These are phyloP conservation scores for Panzeria rudis DNA, from an alignment of 2,888 invertebrate genomes.

Conservation along the genomic window DNA sequence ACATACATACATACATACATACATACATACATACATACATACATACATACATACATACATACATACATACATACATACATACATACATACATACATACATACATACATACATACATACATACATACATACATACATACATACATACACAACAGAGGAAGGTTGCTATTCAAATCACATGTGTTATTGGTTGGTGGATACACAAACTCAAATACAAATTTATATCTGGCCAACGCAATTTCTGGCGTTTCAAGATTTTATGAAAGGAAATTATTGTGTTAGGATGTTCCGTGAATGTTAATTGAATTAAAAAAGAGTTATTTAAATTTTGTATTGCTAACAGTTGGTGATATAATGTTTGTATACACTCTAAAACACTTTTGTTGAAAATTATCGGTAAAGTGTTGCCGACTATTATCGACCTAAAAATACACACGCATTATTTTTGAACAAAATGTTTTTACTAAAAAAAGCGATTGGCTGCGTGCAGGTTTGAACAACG, in stretches of 20 bases:
- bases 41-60: background rate
- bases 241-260: background rate
- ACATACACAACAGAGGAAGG: too few relatives aligned
- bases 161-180: background rate
- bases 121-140: background rate
- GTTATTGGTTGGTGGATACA: background rate
- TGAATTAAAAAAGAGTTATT: too few relatives aligned
- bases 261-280: background rate
- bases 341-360: too few relatives aligned
- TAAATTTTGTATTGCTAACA: too few relatives aligned
- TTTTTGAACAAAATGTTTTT: too few relatives aligned
- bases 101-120: background rate
- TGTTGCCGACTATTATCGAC: too few relatives aligned
- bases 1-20: background rate
- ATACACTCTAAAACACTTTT: too few relatives aligned
- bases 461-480: too few relatives aligned
- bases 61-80: background rate
- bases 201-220: background rate
- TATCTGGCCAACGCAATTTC: constrained; percentile 1
- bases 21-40: background rate
- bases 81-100: background rate
- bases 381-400: too few relatives aligned
- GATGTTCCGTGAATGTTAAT: background rate
- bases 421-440: too few relatives aligned
- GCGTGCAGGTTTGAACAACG: too few relatives aligned